These are phyloP conservation scores for Onthophagus sagittarius DNA, from an alignment of 2,888 invertebrate genomes.

Conservation along the genomic window DNA sequence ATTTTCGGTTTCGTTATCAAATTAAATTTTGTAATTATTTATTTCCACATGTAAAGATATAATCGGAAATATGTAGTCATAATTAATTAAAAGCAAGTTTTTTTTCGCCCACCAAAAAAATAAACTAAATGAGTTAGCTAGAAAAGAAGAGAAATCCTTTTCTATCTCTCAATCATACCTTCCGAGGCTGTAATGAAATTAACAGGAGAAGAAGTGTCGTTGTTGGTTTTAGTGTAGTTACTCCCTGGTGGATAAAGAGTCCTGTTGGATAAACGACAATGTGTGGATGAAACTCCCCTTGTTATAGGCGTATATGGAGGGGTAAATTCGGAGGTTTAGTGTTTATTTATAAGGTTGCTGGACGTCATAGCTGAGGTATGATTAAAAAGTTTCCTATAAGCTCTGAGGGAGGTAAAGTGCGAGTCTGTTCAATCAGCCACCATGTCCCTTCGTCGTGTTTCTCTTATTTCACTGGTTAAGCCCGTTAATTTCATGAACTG, in stretches of 20 bases:
- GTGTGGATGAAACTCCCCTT: background rate
- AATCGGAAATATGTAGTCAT: no score
- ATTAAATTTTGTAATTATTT: no score
- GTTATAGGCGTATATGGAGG: background rate
- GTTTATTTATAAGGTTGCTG: background rate
- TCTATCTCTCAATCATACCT: background rate
- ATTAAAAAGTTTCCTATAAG: background rate
- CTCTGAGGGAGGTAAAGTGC: background rate
- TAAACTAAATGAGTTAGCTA: background rate
- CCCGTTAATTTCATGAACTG: background rate
- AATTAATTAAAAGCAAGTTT: no score
- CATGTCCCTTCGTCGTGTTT: background rate
- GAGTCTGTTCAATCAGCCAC: background rate
- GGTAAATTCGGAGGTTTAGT: background rate
- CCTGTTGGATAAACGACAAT: background rate
- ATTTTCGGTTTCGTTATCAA: no score
- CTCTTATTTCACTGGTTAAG: background rate
- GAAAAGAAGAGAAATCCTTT: background rate
- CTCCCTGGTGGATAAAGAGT: background rate
- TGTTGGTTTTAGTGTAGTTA: background rate
- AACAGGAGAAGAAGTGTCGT: background rate
- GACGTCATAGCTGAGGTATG: background rate
- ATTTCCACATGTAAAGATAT: no score
- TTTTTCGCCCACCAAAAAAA: background rate
- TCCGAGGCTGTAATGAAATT: background rate